phyloP scores from a whole-genome alignment of 2,113 vertebrate species.

The Naja naja region DNA sequence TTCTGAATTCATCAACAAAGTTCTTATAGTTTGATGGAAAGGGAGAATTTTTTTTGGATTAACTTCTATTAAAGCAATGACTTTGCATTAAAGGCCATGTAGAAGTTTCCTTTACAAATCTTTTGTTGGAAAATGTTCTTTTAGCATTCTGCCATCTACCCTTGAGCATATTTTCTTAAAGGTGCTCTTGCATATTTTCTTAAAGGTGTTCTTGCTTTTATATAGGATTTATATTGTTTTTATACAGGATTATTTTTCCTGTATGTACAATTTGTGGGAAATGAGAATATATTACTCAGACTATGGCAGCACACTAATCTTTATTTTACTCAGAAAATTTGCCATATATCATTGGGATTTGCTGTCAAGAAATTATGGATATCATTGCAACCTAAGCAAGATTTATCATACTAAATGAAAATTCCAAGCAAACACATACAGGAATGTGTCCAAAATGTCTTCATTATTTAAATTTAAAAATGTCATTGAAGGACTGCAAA shows the following conservation, averaged over 20 bases:
- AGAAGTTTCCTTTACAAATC: background rate
- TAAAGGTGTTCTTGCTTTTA: background rate
- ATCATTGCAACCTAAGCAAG: background rate
- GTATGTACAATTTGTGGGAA: background rate
- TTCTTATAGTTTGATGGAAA: background rate
- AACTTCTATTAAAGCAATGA: background rate
- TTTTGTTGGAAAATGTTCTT: background rate
- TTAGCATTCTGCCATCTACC: background rate
- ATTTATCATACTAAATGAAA: background rate
- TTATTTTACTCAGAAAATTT: background rate
- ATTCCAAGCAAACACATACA: background rate
- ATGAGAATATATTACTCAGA: background rate
- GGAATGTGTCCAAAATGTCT: background rate
- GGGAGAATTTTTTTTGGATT: background rate
- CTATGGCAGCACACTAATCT: background rate
- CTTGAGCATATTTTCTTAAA: background rate
- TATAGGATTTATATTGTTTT: background rate
- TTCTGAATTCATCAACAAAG: background rate
- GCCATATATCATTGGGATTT: background rate
- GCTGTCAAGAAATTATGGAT: background rate
- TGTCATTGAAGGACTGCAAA: background rate
- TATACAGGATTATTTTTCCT: background rate
- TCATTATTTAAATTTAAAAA: background rate
- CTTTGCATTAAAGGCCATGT: conserved; percentile 5
- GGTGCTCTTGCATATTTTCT: background rate